These are phyloP conservation scores for Lasiurus cinereus DNA, from an alignment of 2,113 vertebrate species.

Conservation along the genomic window DNA sequence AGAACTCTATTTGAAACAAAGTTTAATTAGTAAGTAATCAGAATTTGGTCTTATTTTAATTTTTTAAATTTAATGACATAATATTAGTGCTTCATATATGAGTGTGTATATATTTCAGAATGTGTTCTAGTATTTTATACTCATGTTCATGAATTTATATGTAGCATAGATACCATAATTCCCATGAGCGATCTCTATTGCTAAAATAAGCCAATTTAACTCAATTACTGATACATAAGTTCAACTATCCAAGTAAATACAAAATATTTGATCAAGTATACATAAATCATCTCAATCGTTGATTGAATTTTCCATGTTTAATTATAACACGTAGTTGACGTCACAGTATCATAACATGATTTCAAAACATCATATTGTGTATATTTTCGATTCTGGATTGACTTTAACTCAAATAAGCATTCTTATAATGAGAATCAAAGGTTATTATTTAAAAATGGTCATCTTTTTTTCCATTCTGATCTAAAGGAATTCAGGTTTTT, in stretches of 20 bases:
- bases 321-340: background rate
- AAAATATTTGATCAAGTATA: constrained; percentile 58
- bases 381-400: background rate
- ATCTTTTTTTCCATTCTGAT: constrained; percentile 40
- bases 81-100: background rate
- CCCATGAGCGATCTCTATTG: background rate
- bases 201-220: constrained; percentile 52
- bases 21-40: background rate
- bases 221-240: background rate
- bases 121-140: background rate
- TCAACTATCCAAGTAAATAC: constrained; percentile 37
- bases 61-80: constrained; percentile 31
- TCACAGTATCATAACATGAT: constrained; percentile 9
- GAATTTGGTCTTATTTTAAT: constrained; percentile 20
- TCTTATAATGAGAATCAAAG: constrained; percentile 35
- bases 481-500: constrained; percentile 56
- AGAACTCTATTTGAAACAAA: background rate
- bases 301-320: constrained; percentile 27
- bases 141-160: background rate
- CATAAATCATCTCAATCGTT: background rate
- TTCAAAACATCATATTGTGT: background rate
- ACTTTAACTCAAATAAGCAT: constrained; percentile 43
- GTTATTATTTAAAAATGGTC: constrained; percentile 34
- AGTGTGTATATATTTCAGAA: background rate
- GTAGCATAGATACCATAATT: background rate